These are phyloP conservation scores for Cygnus atratus DNA, from an alignment of 2,113 vertebrate species.

Conservation along the genomic window DNA sequence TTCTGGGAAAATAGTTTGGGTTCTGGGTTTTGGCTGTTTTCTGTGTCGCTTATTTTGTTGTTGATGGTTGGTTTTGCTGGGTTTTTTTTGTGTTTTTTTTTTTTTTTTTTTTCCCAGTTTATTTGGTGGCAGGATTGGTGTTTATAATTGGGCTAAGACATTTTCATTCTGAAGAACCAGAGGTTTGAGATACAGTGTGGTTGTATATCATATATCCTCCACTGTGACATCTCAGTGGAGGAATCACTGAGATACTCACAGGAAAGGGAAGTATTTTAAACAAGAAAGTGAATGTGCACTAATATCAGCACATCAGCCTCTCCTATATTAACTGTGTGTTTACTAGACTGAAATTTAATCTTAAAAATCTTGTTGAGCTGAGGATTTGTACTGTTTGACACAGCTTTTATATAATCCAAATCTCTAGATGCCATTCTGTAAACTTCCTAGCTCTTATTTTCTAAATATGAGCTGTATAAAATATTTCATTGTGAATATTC, in stretches of 20 bases:
- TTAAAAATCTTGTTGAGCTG: not conserved
- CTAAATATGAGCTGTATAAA: not conserved
- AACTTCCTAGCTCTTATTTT: not conserved
- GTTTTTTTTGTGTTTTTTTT: not conserved
- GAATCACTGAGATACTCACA: not conserved
- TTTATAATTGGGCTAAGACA: not conserved
- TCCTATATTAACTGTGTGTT: slow-evolving; percentile 3
- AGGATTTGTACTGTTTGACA: slow-evolving; percentile 1
- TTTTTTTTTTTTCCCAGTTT: not conserved
- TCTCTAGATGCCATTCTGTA: slow-evolving; percentile 11
- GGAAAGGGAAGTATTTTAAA: not conserved
- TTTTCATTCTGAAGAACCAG: not conserved
- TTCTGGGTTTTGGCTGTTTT: not conserved
- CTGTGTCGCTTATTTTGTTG: not conserved
- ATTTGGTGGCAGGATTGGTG: not conserved
- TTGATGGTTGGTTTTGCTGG: rapidly evolving
- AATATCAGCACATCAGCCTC: not conserved
- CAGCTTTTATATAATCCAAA: not conserved
- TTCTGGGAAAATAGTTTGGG: not conserved
- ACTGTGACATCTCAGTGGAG: not conserved
- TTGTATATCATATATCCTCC: not conserved
- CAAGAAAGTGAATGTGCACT: not conserved
- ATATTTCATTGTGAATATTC: slow-evolving; percentile 25
- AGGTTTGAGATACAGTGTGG: not conserved
- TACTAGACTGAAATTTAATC: not conserved